Evolutionary conservation across 2,888 invertebrate species (phyloP).

Genomic region (Aleiodes testaceus): DNA sequence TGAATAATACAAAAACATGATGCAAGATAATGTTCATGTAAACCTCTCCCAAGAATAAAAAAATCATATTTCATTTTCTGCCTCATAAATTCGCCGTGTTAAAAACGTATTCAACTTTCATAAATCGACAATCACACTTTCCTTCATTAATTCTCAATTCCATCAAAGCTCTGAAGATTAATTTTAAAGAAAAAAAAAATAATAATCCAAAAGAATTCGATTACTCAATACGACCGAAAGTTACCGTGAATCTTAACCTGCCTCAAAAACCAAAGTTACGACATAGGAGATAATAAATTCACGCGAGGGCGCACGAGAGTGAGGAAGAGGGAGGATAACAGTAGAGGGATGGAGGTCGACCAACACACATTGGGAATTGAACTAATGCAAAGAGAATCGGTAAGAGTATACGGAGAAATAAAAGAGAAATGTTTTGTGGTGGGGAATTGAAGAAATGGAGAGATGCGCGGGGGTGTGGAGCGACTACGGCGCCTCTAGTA

Average conservation of each 20-base stretch:
- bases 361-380: no score
- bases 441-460: conserved; percentile 11
- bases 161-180: no score
- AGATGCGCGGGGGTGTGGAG: conserved; percentile 24
- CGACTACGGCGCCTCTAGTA: conserved; percentile 37
- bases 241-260: conserved; percentile 61
- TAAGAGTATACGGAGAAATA: conserved; percentile 28
- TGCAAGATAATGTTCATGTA: no score
- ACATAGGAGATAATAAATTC: conserved; percentile 61
- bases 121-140: no score
- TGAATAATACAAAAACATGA: no score
- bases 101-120: no score
- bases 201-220: background rate
- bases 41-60: no score
- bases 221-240: conserved; percentile 43
- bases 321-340: conserved; percentile 4
- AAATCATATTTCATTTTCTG: no score
- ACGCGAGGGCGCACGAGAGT: conserved; percentile 8
- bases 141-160: no score
- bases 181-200: no score
- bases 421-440: conserved; percentile 28
- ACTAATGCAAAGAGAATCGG: conserved; percentile 1
- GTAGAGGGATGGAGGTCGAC: background rate
- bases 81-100: no score
- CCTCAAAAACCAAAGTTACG: conserved; percentile 60